phyloP scores from a whole-genome alignment of 2,888 invertebrate genomes.

The Epirrhoe alternata region DNA sequence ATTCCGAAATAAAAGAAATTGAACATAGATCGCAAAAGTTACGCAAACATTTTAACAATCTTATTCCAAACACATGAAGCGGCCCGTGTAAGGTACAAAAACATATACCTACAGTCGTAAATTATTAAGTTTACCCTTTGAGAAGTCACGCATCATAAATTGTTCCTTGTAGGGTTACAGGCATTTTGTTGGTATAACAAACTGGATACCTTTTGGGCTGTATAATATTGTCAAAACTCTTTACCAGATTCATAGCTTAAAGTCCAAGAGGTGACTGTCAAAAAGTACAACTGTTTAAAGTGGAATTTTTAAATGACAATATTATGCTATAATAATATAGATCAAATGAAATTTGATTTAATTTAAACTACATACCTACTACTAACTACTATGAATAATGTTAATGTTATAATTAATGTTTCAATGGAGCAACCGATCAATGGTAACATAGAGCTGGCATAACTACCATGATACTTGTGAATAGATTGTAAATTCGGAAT shows the following conservation, averaged over 20 bases:
- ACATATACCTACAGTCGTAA: constrained; percentile 38
- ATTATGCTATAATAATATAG: too few relatives aligned
- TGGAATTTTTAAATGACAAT: too few relatives aligned
- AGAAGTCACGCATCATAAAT: constrained; percentile 41
- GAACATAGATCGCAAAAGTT: constrained; percentile 25
- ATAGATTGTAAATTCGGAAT: neutral
- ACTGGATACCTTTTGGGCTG: constrained; percentile 7
- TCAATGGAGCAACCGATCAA: too few relatives aligned
- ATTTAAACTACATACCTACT: too few relatives aligned
- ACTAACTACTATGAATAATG: too few relatives aligned
- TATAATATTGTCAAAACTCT: constrained; percentile 19
- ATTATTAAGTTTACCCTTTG: constrained; percentile 41
- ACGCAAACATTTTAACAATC: constrained; percentile 25
- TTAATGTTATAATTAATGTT: too few relatives aligned
- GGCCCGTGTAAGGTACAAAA: constrained; percentile 45
- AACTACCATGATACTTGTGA: neutral
- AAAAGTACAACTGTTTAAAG: too few relatives aligned
- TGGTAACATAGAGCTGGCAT: too few relatives aligned
- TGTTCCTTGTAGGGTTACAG: constrained; percentile 31
- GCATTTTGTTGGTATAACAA: constrained; percentile 27
- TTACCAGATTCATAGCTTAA: neutral
- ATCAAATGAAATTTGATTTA: too few relatives aligned
- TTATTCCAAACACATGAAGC: constrained; percentile 41
- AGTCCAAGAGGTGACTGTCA: too few relatives aligned
- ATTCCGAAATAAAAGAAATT: neutral